Conservation (phyloP, 2,113 vertebrate genomes). For the Muntiacus reevesi region DNA sequence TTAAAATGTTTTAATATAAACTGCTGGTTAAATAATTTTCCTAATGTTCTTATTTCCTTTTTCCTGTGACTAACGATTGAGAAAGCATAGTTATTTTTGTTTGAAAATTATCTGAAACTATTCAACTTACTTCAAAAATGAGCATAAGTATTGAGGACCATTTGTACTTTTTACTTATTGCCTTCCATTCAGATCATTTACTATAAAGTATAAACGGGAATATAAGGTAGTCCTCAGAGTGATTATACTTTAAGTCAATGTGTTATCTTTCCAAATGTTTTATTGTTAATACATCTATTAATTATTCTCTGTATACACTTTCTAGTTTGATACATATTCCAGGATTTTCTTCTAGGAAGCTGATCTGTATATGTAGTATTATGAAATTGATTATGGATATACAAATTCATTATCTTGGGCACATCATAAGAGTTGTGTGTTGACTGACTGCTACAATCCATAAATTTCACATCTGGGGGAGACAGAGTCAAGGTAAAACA, state of each 20-base stretch:
- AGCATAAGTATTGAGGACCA: background rate
- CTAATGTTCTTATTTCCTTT: background rate
- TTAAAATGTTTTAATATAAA: slow-evolving; percentile 15
- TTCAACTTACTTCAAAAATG: background rate
- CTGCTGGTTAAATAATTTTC: background rate
- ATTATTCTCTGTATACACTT: background rate
- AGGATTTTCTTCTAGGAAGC: background rate
- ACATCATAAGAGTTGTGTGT: background rate
- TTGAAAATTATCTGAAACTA: background rate
- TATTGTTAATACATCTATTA: background rate
- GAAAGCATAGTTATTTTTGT: background rate
- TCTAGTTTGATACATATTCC: background rate
- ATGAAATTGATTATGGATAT: background rate
- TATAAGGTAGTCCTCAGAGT: background rate
- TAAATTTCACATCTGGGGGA: background rate
- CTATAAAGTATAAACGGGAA: background rate
- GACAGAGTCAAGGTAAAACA: background rate
- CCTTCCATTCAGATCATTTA: background rate
- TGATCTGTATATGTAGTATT: background rate
- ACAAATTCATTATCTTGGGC: background rate
- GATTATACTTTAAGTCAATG: background rate
- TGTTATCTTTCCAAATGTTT: background rate
- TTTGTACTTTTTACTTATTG: background rate
- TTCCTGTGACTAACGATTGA: background rate
- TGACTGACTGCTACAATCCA: background rate